Conservation (phyloP, 2,888 invertebrate genomes). For the Eupithecia dodoneata region DNA sequence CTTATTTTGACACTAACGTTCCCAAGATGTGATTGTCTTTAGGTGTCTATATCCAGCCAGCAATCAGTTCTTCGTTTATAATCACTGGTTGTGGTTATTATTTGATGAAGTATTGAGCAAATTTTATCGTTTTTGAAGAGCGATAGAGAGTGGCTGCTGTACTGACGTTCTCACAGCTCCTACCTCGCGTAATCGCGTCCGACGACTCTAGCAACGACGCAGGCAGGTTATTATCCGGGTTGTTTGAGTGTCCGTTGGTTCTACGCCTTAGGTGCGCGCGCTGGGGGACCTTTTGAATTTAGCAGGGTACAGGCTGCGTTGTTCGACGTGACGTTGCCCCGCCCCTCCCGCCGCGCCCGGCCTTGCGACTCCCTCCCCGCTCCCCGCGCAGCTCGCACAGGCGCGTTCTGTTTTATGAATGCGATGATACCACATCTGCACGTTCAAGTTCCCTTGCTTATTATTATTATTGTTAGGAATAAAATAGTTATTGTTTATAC, state of each 20-base stretch:
- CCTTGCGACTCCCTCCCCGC: slow-evolving; percentile 78
- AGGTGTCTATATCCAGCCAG: slow-evolving; percentile 49
- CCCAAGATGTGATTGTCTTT: slow-evolving; percentile 47
- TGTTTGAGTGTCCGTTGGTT: slow-evolving; percentile 47
- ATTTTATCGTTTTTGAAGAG: slow-evolving; percentile 55
- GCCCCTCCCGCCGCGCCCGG: slow-evolving; percentile 72
- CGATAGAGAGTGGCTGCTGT: slow-evolving; percentile 69
- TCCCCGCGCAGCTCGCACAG: slow-evolving; percentile 72
- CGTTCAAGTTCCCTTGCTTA: slow-evolving; percentile 47
- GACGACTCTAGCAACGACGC: slow-evolving; percentile 75
- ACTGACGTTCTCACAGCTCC: slow-evolving; percentile 71
- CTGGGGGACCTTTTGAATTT: slow-evolving; percentile 60
- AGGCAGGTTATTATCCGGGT: slow-evolving; percentile 71
- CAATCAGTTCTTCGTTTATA: slow-evolving; percentile 23
- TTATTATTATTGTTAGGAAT: slow-evolving; percentile 38
- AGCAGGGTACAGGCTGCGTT: slow-evolving; percentile 72
- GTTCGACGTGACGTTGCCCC: slow-evolving; percentile 80
- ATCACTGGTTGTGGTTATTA: slow-evolving; percentile 47
- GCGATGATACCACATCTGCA: slow-evolving; percentile 66
- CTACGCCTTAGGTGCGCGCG: slow-evolving; percentile 38
- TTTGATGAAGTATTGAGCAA: slow-evolving; percentile 56
- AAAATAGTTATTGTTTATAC: background rate
- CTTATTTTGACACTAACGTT: slow-evolving; percentile 75
- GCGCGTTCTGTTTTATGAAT: slow-evolving; percentile 74
- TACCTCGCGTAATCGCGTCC: slow-evolving; percentile 80